Evolutionary conservation across 1,140 invertebrate species (phyloP), one percentile per base, ranked within the genome.

Genomic region (Calliphora vicina): DNA sequence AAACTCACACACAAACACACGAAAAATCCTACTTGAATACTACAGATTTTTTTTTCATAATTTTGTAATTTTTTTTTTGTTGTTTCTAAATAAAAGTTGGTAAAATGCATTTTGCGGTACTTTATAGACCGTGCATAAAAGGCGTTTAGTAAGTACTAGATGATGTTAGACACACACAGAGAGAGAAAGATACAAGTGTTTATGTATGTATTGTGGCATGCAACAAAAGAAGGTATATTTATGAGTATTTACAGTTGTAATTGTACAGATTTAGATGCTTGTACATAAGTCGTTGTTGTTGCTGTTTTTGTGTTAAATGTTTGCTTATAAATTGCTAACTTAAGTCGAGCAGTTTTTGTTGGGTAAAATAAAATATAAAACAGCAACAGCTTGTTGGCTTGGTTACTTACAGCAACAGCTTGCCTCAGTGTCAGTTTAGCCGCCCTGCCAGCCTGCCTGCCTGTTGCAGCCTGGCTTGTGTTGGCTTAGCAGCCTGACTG

Each of bases 301-400:
- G 45, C 4, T 50, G 45, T 4, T 50, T 4, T 50, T 50, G 45
- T 50, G 8, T 6, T 50, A 15, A 10, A 6, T 67, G n/a, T 67
- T 23, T 23, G 74, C 74, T 78, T 78, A 78, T 43, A 78, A 78
- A 78, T 78, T 78, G 35, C 74, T 23, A 78, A 78, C 35, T 27
- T 78, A 78, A 78, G 74, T 78, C 42, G 35, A 78, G 42, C 74
- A 78, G 42, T 78, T 78, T 42, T 74, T 35, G 35, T 57, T n/a
- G n/a, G n/a, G 50, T 17, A 15, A 12, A 57, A 57, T 13, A n/a
- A 17, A 57, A 57, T 15, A 57, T 15, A 57, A 78, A 78, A 78
- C 42, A 78, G 74, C 20, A 67, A 50, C 45, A 50, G 45, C n/a
- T 67, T 67, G 57, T 57, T 57, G 45, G 10, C 45, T 57, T n/a